These are phyloP conservation scores for Emydoidea blandingii DNA, from an alignment of 2,797 vertebrate genomes.

Conservation along the genomic window DNA sequence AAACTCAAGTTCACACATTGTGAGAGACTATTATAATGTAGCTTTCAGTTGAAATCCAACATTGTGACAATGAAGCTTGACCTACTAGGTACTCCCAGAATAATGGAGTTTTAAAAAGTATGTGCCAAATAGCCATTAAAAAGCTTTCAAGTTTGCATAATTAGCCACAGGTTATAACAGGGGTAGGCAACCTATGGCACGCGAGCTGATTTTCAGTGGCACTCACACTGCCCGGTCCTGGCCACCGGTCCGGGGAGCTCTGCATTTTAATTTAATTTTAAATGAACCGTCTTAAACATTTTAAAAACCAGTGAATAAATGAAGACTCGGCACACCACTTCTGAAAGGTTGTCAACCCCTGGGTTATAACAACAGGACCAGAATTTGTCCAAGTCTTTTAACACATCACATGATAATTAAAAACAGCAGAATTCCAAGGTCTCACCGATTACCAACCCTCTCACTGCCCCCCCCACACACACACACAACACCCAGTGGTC, in stretches of 20 bases:
- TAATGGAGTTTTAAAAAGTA: conserved; percentile 27
- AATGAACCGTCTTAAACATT: too few relatives aligned
- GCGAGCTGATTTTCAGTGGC: too few relatives aligned
- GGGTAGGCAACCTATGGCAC: too few relatives aligned
- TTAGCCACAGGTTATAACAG: conserved; percentile 1
- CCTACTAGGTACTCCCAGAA: neutral
- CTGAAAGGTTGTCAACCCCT: too few relatives aligned
- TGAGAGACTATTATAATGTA: conserved; percentile 9
- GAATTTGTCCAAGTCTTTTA: neutral
- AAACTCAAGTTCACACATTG: conserved; percentile 15
- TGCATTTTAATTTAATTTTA: too few relatives aligned
- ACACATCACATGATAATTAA: neutral
- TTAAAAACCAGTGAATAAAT: too few relatives aligned
- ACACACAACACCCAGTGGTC: neutral
- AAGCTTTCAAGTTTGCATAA: conserved; percentile 1
- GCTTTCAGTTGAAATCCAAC: conserved; percentile 42
- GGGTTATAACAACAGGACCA: neutral
- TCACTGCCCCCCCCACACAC: too few relatives aligned
- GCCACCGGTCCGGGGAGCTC: too few relatives aligned
- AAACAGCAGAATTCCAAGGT: neutral
- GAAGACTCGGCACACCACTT: too few relatives aligned
- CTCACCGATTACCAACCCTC: neutral
- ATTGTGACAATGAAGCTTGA: conserved; percentile 18
- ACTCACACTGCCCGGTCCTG: too few relatives aligned
- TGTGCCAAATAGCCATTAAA: neutral